Evolutionary conservation across 2,113 vertebrate species (phyloP).

Genomic region (Dunckerocampus dactyliophorus): DNA sequence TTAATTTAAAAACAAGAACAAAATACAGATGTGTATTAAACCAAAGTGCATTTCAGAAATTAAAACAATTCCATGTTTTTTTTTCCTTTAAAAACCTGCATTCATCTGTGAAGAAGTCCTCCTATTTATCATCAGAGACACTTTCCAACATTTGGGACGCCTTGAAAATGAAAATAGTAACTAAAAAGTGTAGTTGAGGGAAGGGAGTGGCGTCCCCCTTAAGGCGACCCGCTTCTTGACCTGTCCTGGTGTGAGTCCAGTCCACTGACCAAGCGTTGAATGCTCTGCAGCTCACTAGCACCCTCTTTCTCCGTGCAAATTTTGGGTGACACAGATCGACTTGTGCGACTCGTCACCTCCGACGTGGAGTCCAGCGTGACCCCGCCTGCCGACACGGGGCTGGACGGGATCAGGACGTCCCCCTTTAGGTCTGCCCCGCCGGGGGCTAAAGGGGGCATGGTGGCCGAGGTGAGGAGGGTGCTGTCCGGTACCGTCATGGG

Average conservation of each 20-base stretch:
- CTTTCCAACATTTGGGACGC: conserved; percentile 24
- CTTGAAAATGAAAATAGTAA: conserved; percentile 39
- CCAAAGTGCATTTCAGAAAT: conserved; percentile 82
- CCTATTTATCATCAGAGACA: conserved; percentile 28
- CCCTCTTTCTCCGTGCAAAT: conserved; percentile 84
- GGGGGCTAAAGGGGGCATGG: conserved; percentile 76
- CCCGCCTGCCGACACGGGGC: conserved; percentile 74
- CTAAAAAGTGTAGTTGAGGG: conserved; percentile 15
- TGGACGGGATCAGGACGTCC: conserved; percentile 69
- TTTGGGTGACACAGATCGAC: conserved; percentile 89
- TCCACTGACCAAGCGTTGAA: conserved; percentile 95
- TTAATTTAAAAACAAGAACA: conserved; percentile 53
- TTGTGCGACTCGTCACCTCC: conserved; percentile 91
- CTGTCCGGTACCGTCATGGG: conserved; percentile 85
- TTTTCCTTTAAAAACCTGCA: conserved; percentile 54
- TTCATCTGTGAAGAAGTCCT: conserved; percentile 48
- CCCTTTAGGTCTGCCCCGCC: conserved; percentile 73
- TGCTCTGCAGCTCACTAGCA: conserved; percentile 91
- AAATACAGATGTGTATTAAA: conserved; percentile 63
- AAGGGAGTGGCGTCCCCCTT: conserved; percentile 16
- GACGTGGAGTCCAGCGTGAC: conserved; percentile 86
- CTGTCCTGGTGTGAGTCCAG: conserved; percentile 89
- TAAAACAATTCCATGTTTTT: conserved; percentile 53
- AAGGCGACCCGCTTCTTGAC: conserved; percentile 86
- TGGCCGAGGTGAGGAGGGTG: conserved; percentile 81